Conservation (phyloP, 2,113 vertebrate genomes). For the Pterophyllum scalare region DNA sequence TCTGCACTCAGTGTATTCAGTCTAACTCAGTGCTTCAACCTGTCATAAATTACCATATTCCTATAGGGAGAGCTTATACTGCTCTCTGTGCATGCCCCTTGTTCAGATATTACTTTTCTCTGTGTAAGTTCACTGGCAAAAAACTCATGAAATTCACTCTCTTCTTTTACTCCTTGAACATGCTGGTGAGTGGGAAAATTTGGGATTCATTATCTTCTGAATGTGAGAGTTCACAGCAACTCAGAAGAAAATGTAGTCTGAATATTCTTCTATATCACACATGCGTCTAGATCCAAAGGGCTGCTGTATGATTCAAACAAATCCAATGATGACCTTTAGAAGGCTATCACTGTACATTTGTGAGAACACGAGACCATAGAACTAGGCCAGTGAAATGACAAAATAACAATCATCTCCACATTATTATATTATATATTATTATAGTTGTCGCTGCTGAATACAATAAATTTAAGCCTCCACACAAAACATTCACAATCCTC, state of each 20-base stretch:
- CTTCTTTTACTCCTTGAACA: background rate
- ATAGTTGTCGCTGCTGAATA: background rate
- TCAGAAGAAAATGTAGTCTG: constrained; percentile 5
- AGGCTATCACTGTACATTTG: constrained; percentile 14
- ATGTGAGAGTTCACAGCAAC: background rate
- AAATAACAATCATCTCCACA: constrained; percentile 14
- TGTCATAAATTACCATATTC: constrained; percentile 47
- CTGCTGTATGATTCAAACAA: constrained; percentile 10
- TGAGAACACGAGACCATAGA: constrained; percentile 28
- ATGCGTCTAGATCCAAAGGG: constrained; percentile 4
- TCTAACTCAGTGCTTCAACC: constrained; percentile 23
- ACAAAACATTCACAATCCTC: background rate
- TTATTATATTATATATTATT: constrained; percentile 36
- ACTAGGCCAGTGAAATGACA: constrained; percentile 23
- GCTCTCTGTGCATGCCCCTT: constrained; percentile 1
- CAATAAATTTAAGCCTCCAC: constrained; percentile 1
- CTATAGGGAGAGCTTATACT: constrained; percentile 11
- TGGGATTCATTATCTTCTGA: background rate
- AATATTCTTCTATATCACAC: background rate
- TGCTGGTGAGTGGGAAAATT: background rate
- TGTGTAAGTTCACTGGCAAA: constrained; percentile 2
- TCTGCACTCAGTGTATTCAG: constrained; percentile 12
- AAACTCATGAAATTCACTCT: background rate
- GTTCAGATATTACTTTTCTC: constrained; percentile 3
- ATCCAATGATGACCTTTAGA: constrained; percentile 48